Conservation (phyloP, 2,113 vertebrate genomes). For the Peromyscus maniculatus region DNA sequence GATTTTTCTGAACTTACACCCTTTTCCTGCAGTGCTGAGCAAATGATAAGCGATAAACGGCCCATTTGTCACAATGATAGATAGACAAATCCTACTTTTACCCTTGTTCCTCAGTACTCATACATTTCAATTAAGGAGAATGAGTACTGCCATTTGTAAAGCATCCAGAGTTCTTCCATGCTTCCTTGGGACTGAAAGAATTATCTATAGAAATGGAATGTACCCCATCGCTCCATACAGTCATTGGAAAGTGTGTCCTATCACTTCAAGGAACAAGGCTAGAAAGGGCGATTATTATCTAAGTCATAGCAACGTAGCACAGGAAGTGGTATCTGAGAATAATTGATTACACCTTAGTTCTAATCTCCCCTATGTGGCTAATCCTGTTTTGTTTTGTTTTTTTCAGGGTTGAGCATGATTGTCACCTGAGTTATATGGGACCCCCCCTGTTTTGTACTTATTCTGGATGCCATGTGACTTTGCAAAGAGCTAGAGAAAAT, state of each 20-base stretch:
- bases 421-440: not conserved
- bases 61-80: conserved; percentile 82
- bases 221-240: not conserved
- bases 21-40: conserved; percentile 80
- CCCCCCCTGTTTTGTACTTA: not conserved
- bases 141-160: conserved; percentile 78
- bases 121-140: conserved; percentile 78
- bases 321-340: not conserved
- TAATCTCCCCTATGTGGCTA: not conserved
- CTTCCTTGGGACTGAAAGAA: conserved; percentile 28
- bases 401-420: not conserved
- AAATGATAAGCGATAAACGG: conserved; percentile 80
- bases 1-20: conserved; percentile 83
- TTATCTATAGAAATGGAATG: not conserved
- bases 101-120: conserved; percentile 72
- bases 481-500: not conserved
- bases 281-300: not conserved
- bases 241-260: not conserved
- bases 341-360: not conserved
- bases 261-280: not conserved
- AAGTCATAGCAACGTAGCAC: not conserved
- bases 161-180: conserved; percentile 29
- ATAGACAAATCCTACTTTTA: conserved; percentile 77
- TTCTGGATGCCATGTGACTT: not conserved
- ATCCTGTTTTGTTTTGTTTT: not conserved